These are phyloP conservation scores for Bradypodion pumilum DNA, from an alignment of 2,797 vertebrate species.

Conservation along the genomic window DNA sequence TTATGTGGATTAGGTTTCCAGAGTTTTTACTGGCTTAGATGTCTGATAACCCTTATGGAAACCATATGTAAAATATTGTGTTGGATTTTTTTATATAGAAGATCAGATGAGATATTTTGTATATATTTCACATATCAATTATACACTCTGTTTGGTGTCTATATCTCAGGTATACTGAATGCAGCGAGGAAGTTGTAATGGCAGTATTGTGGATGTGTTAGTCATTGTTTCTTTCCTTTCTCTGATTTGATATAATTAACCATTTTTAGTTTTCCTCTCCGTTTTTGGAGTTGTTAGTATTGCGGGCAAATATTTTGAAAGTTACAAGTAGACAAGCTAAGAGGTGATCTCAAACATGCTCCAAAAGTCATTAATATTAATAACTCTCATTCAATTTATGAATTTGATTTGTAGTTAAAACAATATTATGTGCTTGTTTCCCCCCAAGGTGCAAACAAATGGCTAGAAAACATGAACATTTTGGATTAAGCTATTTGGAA, in stretches of 20 bases:
- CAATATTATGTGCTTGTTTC: conserved; percentile 31
- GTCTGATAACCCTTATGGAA: not conserved
- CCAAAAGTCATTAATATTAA: not conserved
- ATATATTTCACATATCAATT: not conserved
- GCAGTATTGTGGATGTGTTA: not conserved
- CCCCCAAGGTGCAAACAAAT: conserved; percentile 48
- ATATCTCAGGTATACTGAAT: not conserved
- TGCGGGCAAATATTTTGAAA: not conserved
- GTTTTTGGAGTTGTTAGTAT: fast-evolving
- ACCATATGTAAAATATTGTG: not conserved
- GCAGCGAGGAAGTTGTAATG: not conserved
- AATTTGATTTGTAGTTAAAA: not conserved
- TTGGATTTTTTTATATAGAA: not conserved
- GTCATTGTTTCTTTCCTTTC: not conserved
- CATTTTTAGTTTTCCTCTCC: not conserved
- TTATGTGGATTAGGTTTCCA: not conserved
- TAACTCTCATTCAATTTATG: not conserved
- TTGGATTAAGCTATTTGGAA: conserved; percentile 64
- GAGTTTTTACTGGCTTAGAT: not conserved
- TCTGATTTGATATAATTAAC: fast-evolving
- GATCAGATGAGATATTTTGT: not conserved
- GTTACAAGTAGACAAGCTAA: not conserved
- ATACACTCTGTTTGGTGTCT: not conserved
- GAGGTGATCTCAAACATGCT: not conserved
- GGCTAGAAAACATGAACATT: conserved; percentile 58